A percentile compares a stretch with the other conserved stretches of the same genome.
Evolutionary conservation across 2,888 invertebrate genomes (phyloP).

Genomic region (Cybosia mesomella): DNA sequence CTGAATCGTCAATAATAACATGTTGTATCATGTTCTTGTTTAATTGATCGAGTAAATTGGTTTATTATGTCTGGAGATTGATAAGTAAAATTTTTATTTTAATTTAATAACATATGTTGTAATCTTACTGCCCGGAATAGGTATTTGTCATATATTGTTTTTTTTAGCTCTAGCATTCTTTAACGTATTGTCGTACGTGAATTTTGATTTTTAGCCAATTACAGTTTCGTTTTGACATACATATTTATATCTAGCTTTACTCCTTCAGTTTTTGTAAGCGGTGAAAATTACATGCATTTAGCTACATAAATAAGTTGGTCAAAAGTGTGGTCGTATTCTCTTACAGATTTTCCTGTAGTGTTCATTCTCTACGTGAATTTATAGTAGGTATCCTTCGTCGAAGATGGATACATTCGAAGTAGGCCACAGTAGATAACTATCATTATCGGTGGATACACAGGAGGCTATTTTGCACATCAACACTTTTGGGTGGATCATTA

Average conservation of each 20-base stretch:
- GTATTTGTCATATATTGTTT: neutral
- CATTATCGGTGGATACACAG: neutral
- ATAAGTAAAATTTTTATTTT: conserved; percentile 6
- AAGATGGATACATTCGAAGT: neutral
- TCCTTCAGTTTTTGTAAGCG: neutral
- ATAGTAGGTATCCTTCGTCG: neutral
- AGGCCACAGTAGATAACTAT: neutral
- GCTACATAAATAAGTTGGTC: neutral
- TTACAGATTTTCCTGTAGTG: neutral
- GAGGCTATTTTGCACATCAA: neutral
- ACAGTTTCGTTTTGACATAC: neutral
- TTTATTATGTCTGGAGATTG: conserved; percentile 1
- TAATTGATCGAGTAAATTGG: conserved; percentile 3
- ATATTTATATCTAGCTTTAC: no score
- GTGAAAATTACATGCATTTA: neutral
- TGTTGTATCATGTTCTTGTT: conserved; percentile 23
- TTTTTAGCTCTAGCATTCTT: neutral
- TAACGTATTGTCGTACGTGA: neutral
- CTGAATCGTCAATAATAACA: conserved; percentile 9
- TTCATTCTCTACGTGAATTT: neutral
- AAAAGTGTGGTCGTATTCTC: no score
- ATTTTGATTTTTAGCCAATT: no score
- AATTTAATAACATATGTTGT: conserved; percentile 2
- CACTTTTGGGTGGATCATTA: neutral
- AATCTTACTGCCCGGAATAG: neutral